Evolutionary conservation across 2,888 invertebrate species (phyloP), one percentile per base, ranked within the genome.

Genomic region (Nymphalis urticae): DNA sequence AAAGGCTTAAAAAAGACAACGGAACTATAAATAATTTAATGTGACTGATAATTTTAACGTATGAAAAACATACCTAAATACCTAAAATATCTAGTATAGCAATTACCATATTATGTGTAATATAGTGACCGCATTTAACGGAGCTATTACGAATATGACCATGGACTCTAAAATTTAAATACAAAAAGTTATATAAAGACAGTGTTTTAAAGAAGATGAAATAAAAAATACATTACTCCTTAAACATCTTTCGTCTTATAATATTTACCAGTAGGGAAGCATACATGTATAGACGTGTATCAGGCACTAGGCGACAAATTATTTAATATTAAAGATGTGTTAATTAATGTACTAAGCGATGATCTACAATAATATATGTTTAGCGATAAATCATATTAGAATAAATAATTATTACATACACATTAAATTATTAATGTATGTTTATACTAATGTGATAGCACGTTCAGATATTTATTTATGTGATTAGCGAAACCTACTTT

Each of bases 381-480:
- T 32, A 32, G 54, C 24, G 27, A 27, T 32, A 32, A 32, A 56
- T 56, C 13, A 17, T 42, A 42, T 32, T 56, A 27, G 27, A 56
- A 32, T 16, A 56, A n/a, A 32, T 56, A 9, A 27, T 48, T 48
- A 58, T 65, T 59, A 36, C 13, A 24, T 65, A 36, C 13, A 53
- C 8, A 32, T 32, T 54, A 32, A 59, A 48, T 42, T 59, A 65
- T 56, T 47, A 65, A 51, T 32, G 51, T 60, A 60, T 51, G 54
- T 48, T 42, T 54, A 19, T 53, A 61, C 16, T 48, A 17, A 66
- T 66, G 66, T 66, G 66, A 66, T 66, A 66, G 61, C 48, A 61
- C 54, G 24, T 47, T 42, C 47, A 61, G 66, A 66, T 53, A 60
- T 66, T 36, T 66, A 61, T 61, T 61, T 66, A 66, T 66, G 66